Evolutionary conservation across 2,797 vertebrate species (phyloP), one percentile per base, ranked within the genome.

Genomic region (Protosalanx chinensis): DNA sequence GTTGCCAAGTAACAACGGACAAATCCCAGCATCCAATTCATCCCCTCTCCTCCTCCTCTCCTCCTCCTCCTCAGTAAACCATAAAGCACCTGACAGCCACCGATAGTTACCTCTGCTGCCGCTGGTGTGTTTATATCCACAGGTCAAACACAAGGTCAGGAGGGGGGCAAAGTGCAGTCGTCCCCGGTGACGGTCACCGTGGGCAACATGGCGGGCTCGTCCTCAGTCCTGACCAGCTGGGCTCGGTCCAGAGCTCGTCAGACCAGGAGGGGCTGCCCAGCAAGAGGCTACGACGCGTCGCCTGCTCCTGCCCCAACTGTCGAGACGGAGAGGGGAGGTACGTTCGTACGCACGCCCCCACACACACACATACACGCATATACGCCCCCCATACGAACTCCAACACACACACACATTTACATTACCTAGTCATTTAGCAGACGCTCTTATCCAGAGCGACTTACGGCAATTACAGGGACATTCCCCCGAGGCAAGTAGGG

Each of bases 231-330:
- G 97, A 99, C 82, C 97, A 98, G 90, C 93, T 98, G 88, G 96
- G 95, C 61, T 95, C 96, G 29, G 93, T 96, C 75, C 97, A 99
- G 78, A 97, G 95, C 87, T 94, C 94, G 64, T 96, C 96, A 2
- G 98, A 99, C 83, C 96, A 96, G 85, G 98, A 98, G 77, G 93
- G 93, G 1, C 96, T 93, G 4, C 96, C 97, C 53, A 97, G 96
- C 90, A 99, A 99, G 90, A 94, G 96, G 79, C 87, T 98, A 5
- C 94, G 96, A 72, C 94, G 98, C 67, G 97, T 99, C 57, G 98
- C 98, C 77, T 99, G 98, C 81, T 97, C 98, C 0, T 99, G 98
- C 88, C 98, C 98, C 65, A 99, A 99, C 86, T 99, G 98, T 91
- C 94, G 97, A 84, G 98, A 99, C 70, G 96, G 96, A 86, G 98